Conservation (phyloP, 1,140 invertebrate genomes). For the Nixonia krombeini region DNA sequence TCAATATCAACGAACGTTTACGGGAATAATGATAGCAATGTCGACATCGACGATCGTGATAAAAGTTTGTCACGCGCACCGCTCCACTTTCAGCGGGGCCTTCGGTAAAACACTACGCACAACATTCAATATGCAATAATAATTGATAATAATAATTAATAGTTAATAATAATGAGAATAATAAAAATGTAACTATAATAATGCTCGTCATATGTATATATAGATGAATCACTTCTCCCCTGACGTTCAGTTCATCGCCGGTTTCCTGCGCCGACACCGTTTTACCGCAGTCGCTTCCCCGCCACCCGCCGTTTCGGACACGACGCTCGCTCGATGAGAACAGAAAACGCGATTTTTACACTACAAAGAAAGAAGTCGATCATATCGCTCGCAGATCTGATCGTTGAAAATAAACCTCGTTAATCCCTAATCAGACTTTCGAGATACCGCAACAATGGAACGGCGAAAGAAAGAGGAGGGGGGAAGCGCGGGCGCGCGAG, state of each 20-base stretch:
- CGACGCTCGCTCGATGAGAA: too few relatives aligned
- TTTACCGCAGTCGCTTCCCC: too few relatives aligned
- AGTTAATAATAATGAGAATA: conserved; percentile 50
- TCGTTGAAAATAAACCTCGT: too few relatives aligned
- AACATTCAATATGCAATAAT: conserved; percentile 66
- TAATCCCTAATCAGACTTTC: conserved; percentile 40
- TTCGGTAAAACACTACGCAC: conserved; percentile 63
- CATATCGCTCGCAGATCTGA: too few relatives aligned
- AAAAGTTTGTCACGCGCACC: conserved; percentile 32
- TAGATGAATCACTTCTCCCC: conserved; percentile 41
- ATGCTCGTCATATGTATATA: conserved; percentile 56
- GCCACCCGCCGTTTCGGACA: too few relatives aligned
- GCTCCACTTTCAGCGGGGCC: conserved; percentile 28
- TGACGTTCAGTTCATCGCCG: too few relatives aligned
- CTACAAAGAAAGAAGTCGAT: too few relatives aligned
- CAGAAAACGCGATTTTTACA: too few relatives aligned
- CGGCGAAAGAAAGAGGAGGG: too few relatives aligned
- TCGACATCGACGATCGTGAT: conserved; percentile 32
- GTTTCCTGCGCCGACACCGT: too few relatives aligned
- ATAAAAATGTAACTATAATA: conserved; percentile 56
- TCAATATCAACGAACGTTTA: conserved; percentile 4
- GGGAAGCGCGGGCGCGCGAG: too few relatives aligned
- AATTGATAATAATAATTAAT: conserved; percentile 51
- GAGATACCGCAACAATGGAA: too few relatives aligned
- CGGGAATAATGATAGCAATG: conserved; percentile 49